These are phyloP conservation scores for Ostrea denselamellosa DNA, from an alignment of 1,140 invertebrate species.

Conservation along the genomic window DNA sequence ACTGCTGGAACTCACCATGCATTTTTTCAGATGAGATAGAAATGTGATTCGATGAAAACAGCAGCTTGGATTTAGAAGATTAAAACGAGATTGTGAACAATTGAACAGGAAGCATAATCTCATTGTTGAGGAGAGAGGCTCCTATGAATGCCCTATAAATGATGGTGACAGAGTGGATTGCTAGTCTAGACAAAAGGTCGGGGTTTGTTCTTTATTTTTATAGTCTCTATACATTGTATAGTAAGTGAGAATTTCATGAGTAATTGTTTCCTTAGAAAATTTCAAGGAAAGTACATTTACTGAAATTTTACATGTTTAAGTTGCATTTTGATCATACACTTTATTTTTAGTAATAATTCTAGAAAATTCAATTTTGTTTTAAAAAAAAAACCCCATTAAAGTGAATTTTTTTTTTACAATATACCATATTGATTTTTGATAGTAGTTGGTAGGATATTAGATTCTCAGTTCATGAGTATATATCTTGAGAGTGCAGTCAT, in stretches of 20 bases:
- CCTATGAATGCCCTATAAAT: constrained; percentile 28
- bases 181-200: constrained; percentile 60
- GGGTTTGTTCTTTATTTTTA: not conserved
- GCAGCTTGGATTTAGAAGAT: not conserved
- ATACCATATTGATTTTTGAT: not conserved
- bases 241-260: too few relatives aligned
- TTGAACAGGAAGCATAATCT: not conserved
- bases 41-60: not conserved
- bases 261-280: too few relatives aligned
- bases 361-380: not conserved
- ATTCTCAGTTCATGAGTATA: too few relatives aligned
- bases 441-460: too few relatives aligned
- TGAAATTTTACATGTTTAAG: too few relatives aligned
- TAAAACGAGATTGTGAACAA: not conserved
- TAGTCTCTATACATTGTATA: not conserved
- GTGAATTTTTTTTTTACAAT: not conserved
- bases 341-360: too few relatives aligned
- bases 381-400: not conserved
- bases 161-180: constrained; percentile 63
- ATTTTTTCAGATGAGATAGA: constrained; percentile 3
- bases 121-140: not conserved
- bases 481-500: not conserved
- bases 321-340: too few relatives aligned
- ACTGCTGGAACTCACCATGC: not conserved
- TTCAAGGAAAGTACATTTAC: too few relatives aligned